phyloP scores from a whole-genome alignment of 1,140 invertebrate genomes.

The Centruroides sculpturatus region DNA sequence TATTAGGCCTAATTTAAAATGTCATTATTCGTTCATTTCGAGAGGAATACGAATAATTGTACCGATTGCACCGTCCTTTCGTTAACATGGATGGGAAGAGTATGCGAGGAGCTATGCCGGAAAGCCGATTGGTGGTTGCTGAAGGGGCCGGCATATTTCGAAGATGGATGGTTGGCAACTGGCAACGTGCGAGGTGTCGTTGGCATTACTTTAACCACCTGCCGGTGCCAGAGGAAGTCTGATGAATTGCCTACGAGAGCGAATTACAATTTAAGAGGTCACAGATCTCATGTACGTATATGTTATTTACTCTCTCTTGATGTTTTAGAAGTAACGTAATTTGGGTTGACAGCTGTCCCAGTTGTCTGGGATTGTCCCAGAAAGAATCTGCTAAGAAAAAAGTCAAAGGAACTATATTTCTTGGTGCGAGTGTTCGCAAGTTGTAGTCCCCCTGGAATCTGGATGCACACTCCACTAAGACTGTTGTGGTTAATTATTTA shows the following conservation, averaged over 20 bases:
- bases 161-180: slow-evolving; percentile 95
- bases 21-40: slow-evolving; percentile 50
- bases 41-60: slow-evolving; percentile 76
- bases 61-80: slow-evolving; percentile 81
- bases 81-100: slow-evolving; percentile 95
- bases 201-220: slow-evolving; percentile 89
- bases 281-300: slow-evolving; percentile 73
- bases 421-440: not conserved
- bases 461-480: too few relatives aligned
- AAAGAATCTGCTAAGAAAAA: not conserved
- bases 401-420: not conserved
- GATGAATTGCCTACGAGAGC: slow-evolving; percentile 72
- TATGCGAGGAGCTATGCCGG: slow-evolving; percentile 80
- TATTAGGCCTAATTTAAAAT: too few relatives aligned
- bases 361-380: not conserved
- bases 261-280: slow-evolving; percentile 94
- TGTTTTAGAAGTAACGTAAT: not conserved
- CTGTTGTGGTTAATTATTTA: too few relatives aligned
- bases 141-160: slow-evolving; percentile 82
- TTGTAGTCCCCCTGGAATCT: not conserved
- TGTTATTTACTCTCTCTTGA: not conserved
- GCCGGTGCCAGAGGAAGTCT: slow-evolving; percentile 48
- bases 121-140: slow-evolving; percentile 59
- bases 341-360: not conserved
- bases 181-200: slow-evolving; percentile 88